Evolutionary conservation across 2,797 vertebrate species (phyloP).

Genomic region (Psittacula echo): DNA sequence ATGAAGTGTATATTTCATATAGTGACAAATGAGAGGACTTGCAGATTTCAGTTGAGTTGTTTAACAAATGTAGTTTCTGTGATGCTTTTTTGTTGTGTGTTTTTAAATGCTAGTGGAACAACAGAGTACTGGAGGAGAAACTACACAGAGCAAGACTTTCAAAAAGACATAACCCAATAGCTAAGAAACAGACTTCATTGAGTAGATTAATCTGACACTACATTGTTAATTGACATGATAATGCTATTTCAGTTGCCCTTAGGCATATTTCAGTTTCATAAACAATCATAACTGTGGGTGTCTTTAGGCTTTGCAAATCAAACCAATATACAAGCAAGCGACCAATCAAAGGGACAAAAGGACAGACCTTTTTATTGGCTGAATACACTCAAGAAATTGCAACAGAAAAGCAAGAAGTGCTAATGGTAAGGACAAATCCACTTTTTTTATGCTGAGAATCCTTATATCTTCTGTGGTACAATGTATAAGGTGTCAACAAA

Average conservation of each 20-base stretch:
- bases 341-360: background rate
- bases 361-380: background rate
- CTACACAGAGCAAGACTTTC: background rate
- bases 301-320: background rate
- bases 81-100: background rate
- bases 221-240: background rate
- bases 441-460: background rate
- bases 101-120: constrained; percentile 3
- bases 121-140: background rate
- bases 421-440: background rate
- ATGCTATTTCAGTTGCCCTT: background rate
- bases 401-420: background rate
- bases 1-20: background rate
- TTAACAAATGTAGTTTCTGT: background rate
- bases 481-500: background rate
- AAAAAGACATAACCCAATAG: background rate
- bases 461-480: background rate
- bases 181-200: background rate
- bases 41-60: background rate
- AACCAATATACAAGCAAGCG: background rate
- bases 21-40: background rate
- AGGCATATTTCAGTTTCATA: background rate
- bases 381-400: background rate
- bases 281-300: background rate
- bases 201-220: background rate